Base-by-base conservation (phyloP, 1,140 invertebrate genomes). In the Steinernema feltiae region DNA sequence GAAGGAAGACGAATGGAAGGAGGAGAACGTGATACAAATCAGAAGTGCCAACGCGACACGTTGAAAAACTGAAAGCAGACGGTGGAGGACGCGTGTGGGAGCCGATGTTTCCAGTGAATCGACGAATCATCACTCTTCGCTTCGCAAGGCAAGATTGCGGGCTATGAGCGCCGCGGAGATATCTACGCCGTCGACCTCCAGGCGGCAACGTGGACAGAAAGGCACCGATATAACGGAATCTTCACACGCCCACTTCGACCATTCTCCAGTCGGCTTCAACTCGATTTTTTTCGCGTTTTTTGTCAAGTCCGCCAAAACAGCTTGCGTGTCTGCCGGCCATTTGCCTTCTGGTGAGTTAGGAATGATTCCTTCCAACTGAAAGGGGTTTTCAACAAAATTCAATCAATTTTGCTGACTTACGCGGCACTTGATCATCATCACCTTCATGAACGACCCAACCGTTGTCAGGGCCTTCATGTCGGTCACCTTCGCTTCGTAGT, bases 401-500 rank as follows among this genome's bases (percentile, higher is more conserved):
- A 27, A n/a, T 3, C 15, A 63, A 3, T 15, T 7, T 15, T 15
- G 12, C 3, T 3, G 53, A 63, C 53, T 63, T 27, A 63, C 53
- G 3, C 53, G 53, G 53, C 53, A 63, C 53, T 63, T 63, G 53
- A 63, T 63, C 53, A 63, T 27, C 53, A 63, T 63, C 2, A 63
- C 53, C 24, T 63, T 63, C 53, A 63, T 63, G 24, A 63, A 63
- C 2, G 53, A 63, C 3, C 53, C 53, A 27, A 27, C 53, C 2
- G 15, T 63, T 3, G 53, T 63, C 2, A 63, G 53, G 7, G 53
- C 15, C 24, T 63, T 63, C 53, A 63, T 7, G 53, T 63, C 53
- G 24, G 53, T 3, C 12, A 21, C 53, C 2, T 15, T 3, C 12
- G 24, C 53, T 21, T 12, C 24, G 2, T 63, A 7, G 53, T 63